Base-by-base conservation (phyloP, 2,113 vertebrate species). In the Zosterops japonicus region DNA sequence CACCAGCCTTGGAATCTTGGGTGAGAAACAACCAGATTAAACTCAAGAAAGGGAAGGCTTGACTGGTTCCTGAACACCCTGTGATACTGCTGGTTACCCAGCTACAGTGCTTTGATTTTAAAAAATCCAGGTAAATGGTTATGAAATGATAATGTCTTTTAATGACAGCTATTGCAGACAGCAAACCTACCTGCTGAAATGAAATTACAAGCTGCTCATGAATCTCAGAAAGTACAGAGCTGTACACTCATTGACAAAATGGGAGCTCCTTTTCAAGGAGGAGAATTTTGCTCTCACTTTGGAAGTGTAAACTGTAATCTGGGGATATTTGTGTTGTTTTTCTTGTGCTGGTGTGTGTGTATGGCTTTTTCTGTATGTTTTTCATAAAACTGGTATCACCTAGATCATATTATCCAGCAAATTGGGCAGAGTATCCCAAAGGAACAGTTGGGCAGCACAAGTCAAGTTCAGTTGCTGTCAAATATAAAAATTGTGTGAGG, bases 401-500 rank as follows among this genome's bases (percentile, higher is more conserved):
- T 39, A 4, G 23, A 33, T 44, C 1, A 0, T 16, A 2, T 64
- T 55, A 31, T 21, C 21, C 57, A 55, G 22, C 21, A 59, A 7
- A 39, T 4, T 49, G 39, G 16, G 33, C 49, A 20, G 52, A 59
- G 68, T 15, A 22, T 42, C 39, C 69, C 50, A 42, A 63, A 42
- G 17, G 47, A 52, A 7, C 12, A 12, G 2, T 1, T n/a, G 39
- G 39, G 56, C 69, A 86, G 31, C 29, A 8, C 7, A 18, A 52
- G 33, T 2, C 8, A 16, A 25, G 56, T 2, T 19, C 50, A 65
- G 82, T 10, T 3, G 0, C 42, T 24, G 4, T 10, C n/a, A 1
- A 2, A 5, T 52, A 7, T 0, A 8, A 22, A 55, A 20, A 25
- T 5, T 12, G 22, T 27, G 22, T 5, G 49, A 52, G 52, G 36